Percentiles rank a stretch among this genome's conserved stretches.
These are phyloP conservation scores for Scaptomyza tumidula DNA, from an alignment of 2,888 invertebrate species.

Conservation along the genomic window DNA sequence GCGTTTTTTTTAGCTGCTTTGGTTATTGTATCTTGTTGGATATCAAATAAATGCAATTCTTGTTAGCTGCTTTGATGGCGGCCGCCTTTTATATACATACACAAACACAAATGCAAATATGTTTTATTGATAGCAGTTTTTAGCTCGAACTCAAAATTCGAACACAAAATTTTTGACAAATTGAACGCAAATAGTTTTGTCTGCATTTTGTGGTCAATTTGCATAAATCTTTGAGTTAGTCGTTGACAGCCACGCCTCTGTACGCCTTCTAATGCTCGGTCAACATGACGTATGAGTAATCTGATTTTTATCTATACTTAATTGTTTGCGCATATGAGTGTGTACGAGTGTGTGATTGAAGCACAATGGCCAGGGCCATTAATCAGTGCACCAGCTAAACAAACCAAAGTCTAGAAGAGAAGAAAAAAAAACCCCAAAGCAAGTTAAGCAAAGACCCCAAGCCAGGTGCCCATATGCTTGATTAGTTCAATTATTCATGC, in stretches of 20 bases:
- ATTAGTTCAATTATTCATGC: slow-evolving; percentile 72
- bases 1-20: slow-evolving; percentile 5
- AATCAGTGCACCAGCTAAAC: slow-evolving; percentile 61
- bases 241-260: slow-evolving; percentile 68
- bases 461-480: slow-evolving; percentile 67
- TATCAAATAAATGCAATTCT: slow-evolving; percentile 53
- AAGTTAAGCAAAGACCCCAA: slow-evolving; percentile 29
- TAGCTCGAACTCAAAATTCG: not conserved
- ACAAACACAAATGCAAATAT: slow-evolving; percentile 25
- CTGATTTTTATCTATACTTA: slow-evolving; percentile 75
- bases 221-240: slow-evolving; percentile 55
- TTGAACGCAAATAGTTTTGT: slow-evolving; percentile 55
- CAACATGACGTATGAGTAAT: slow-evolving; percentile 70
- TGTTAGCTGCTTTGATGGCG: slow-evolving; percentile 64
- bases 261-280: slow-evolving; percentile 14
- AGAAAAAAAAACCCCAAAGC: not conserved
- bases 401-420: slow-evolving; percentile 1
- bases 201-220: slow-evolving; percentile 59
- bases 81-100: slow-evolving; percentile 52
- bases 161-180: slow-evolving; percentile 47
- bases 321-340: slow-evolving; percentile 68
- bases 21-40: slow-evolving; percentile 27
- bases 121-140: slow-evolving; percentile 23
- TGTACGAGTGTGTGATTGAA: slow-evolving; percentile 55
- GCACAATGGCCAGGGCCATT: slow-evolving; percentile 75